Evolutionary conservation across 2,113 vertebrate genomes (phyloP).

Genomic region (Halcyon senegalensis): DNA sequence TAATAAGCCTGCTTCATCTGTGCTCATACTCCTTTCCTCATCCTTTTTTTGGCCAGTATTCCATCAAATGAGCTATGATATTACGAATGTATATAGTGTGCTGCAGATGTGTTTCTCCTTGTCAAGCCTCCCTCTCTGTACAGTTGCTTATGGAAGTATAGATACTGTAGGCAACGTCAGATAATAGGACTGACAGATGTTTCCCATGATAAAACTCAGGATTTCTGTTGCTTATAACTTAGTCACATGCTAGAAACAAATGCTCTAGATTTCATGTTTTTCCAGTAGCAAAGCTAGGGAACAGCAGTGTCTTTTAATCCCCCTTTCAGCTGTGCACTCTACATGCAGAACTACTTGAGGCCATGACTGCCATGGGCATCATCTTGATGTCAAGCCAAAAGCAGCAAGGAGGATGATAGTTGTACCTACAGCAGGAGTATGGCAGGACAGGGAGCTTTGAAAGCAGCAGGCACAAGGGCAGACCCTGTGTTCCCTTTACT

Average conservation of each 20-base stretch:
- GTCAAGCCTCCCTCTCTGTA: background rate
- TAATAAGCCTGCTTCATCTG: background rate
- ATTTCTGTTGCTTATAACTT: background rate
- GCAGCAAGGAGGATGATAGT: background rate
- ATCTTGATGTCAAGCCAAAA: background rate
- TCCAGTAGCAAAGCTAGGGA: background rate
- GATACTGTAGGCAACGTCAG: background rate
- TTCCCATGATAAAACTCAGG: background rate
- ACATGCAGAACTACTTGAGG: background rate
- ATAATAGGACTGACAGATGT: background rate
- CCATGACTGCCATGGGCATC: background rate
- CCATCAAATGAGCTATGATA: background rate
- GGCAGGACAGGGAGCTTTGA: background rate
- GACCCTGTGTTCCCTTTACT: background rate
- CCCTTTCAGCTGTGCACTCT: background rate
- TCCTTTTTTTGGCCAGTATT: background rate
- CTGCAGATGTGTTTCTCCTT: background rate
- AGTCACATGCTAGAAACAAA: background rate
- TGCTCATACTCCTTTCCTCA: background rate
- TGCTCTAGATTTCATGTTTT: background rate
- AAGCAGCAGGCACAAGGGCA: background rate
- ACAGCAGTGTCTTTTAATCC: background rate
- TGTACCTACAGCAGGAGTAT: accelerated
- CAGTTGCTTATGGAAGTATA: background rate
- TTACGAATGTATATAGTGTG: background rate